Evolutionary conservation across 2,113 vertebrate species (phyloP).

Genomic region (Phoenicopterus ruber): DNA sequence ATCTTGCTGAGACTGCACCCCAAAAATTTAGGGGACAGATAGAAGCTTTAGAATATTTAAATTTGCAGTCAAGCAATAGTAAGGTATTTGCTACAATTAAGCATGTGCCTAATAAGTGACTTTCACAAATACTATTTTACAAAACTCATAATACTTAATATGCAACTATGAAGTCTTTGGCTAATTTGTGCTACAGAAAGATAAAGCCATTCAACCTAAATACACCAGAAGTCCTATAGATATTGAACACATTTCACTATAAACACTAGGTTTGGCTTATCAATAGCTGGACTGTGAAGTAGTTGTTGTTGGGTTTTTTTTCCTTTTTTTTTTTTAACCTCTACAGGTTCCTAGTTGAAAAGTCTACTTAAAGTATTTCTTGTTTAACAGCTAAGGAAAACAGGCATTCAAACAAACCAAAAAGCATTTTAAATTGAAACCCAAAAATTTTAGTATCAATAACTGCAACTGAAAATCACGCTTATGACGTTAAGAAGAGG

Average conservation of each 20-base stretch:
- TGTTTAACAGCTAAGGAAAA: background rate
- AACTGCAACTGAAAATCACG: slow-evolving; percentile 51
- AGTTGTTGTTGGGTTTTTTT: background rate
- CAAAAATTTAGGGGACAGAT: background rate
- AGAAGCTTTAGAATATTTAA: background rate
- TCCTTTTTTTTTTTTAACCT: background rate
- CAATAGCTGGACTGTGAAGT: background rate
- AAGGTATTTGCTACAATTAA: background rate
- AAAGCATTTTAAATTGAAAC: slow-evolving; percentile 54
- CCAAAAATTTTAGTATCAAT: slow-evolving; percentile 61
- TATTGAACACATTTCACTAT: background rate
- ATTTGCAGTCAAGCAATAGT: background rate
- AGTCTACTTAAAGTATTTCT: background rate
- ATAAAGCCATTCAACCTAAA: background rate
- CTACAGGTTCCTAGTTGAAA: background rate
- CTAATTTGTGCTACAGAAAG: background rate
- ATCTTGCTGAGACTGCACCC: background rate
- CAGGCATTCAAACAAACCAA: slow-evolving; percentile 34
- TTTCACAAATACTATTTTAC: background rate
- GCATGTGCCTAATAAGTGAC: accelerated
- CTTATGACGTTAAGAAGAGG: slow-evolving; percentile 30
- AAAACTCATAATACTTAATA: background rate
- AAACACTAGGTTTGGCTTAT: background rate
- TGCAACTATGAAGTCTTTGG: too few species aligned
- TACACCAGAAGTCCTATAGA: background rate